Evolutionary conservation across 2,888 invertebrate genomes (phyloP).

Genomic region (Desoria tigrina): DNA sequence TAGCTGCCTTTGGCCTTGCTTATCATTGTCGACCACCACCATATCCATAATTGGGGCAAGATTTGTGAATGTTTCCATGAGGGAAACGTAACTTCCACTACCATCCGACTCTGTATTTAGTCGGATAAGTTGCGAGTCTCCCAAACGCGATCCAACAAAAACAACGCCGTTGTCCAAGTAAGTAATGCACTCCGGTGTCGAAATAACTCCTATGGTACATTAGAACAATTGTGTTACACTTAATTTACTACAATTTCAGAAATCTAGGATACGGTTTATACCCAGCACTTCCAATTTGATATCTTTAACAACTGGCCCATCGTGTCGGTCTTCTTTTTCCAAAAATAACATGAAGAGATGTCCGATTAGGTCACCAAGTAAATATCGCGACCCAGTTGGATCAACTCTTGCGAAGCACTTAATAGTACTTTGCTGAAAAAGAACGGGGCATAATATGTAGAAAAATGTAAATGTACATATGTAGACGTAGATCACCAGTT

Average conservation of each 20-base stretch:
- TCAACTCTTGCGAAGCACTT: constrained; percentile 94
- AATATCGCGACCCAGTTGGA: constrained; percentile 81
- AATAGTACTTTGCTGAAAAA: constrained; percentile 76
- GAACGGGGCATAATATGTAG: background rate
- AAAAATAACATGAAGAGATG: constrained; percentile 91
- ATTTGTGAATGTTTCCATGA: constrained; percentile 96
- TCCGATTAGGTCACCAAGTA: constrained; percentile 92
- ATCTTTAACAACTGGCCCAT: constrained; percentile 80
- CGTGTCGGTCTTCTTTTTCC: constrained; percentile 76
- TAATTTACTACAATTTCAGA: background rate
- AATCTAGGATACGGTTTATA: too few relatives aligned
- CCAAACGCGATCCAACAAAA: constrained; percentile 91
- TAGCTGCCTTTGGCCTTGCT: constrained; percentile 95
- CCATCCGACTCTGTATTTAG: constrained; percentile 82
- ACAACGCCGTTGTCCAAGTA: constrained; percentile 98
- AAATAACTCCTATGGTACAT: constrained; percentile 70
- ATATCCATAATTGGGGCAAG: constrained; percentile 97
- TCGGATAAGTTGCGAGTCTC: constrained; percentile 93
- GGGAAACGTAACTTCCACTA: constrained; percentile 76
- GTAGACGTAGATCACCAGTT: too few relatives aligned
- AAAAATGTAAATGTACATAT: too few relatives aligned
- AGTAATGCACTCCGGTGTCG: constrained; percentile 94
- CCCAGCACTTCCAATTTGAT: constrained; percentile 83
- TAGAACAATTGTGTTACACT: background rate
- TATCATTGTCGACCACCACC: constrained; percentile 94